phyloP scores from a whole-genome alignment of 2,888 invertebrate species.

The Hyposoter dolosus region DNA sequence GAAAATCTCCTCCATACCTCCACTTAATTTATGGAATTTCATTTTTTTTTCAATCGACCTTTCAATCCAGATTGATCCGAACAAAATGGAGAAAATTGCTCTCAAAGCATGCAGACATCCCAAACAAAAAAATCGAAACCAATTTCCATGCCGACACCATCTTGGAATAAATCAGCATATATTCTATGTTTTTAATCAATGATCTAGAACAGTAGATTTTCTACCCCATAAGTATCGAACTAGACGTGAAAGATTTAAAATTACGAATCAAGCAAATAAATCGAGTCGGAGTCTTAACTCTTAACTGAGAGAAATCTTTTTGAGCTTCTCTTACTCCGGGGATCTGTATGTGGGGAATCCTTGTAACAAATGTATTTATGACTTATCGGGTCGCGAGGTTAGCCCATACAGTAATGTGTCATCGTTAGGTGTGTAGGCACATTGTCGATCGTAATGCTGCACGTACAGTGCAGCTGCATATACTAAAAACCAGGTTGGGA shows the following conservation, averaged over 20 bases:
- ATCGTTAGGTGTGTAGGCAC: slow-evolving; percentile 56
- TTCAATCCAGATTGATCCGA: slow-evolving; percentile 2
- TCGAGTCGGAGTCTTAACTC: background rate
- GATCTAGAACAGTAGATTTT: background rate
- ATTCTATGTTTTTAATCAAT: background rate
- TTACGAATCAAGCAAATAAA: background rate
- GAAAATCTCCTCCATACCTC: background rate
- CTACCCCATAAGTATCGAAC: background rate
- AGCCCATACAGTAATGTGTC: slow-evolving; percentile 48
- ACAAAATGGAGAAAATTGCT: background rate
- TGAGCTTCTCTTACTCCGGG: background rate
- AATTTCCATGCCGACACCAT: background rate
- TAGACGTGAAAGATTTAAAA: background rate
- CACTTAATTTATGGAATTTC: slow-evolving; percentile 2
- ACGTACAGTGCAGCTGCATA: slow-evolving; percentile 53
- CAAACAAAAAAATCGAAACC: background rate
- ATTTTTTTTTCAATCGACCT: background rate
- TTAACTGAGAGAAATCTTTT: background rate
- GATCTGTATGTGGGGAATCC: background rate
- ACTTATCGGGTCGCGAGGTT: slow-evolving; percentile 45
- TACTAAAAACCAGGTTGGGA: slow-evolving; percentile 43
- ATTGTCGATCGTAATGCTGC: slow-evolving; percentile 40
- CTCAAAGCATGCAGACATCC: background rate
- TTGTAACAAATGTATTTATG: slow-evolving; percentile 56
- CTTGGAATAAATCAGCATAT: background rate